phyloP scores from a whole-genome alignment of 30 jellyfish, hydroid and myxozoan species.

The Hydractinia echinata region DNA sequence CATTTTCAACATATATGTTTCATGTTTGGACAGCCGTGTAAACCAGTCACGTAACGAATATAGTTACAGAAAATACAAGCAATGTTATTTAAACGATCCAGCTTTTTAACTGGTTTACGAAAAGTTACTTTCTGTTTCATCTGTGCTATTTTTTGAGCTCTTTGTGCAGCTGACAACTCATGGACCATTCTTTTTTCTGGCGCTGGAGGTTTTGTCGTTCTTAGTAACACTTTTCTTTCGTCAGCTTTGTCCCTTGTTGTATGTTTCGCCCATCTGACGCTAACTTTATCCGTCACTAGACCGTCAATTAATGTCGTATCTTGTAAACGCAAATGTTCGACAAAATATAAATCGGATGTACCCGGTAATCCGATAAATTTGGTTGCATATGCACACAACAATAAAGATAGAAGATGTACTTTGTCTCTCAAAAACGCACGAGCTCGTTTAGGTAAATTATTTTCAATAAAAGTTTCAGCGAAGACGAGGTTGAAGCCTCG shows the following conservation, averaged over 20 bases:
- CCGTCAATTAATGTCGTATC: conserved; percentile 75
- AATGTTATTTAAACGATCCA: conserved; percentile 35
- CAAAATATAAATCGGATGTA: conserved; percentile 55
- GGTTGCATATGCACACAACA: conserved; percentile 80
- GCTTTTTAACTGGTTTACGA: conserved; percentile 38
- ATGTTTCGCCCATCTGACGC: conserved; percentile 85
- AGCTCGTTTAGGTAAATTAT: not conserved
- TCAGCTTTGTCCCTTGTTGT: conserved; percentile 53
- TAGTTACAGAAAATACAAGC: conserved; percentile 72
- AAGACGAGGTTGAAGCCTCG: conserved; percentile 50
- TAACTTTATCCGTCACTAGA: conserved; percentile 60
- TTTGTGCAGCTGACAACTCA: not conserved
- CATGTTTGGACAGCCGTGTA: conserved; percentile 71
- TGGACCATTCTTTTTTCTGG: not conserved
- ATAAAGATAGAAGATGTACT: conserved; percentile 35
- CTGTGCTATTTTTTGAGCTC: not conserved
- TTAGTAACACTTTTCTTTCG: conserved; percentile 46
- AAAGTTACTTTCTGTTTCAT: not conserved
- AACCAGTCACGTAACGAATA: conserved; percentile 60
- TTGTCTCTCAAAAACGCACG: conserved; percentile 10
- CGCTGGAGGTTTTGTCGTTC: conserved; percentile 1
- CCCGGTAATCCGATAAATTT: conserved; percentile 47
- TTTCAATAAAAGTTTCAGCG: conserved; percentile 20
- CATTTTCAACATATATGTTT: conserved; percentile 9
- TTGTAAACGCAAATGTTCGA: conserved; percentile 83